A percentile compares a stretch with the other conserved stretches of the same genome.
These are phyloP conservation scores for Scaptomyza montana DNA, from an alignment of 1,140 invertebrate genomes.

Conservation along the genomic window DNA sequence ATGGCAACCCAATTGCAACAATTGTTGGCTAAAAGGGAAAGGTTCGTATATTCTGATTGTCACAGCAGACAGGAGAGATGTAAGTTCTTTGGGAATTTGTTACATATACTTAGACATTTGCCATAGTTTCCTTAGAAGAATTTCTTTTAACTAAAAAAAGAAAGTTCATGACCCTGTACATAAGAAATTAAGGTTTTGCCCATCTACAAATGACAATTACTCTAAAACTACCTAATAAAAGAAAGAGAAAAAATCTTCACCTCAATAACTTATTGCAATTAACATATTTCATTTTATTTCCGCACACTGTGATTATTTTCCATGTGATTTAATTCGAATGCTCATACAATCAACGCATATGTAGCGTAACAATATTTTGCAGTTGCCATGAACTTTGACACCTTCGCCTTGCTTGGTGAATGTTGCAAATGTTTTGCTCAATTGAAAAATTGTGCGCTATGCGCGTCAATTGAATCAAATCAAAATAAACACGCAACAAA, in stretches of 20 bases:
- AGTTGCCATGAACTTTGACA: slow-evolving; percentile 63
- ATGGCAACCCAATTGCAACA: background rate
- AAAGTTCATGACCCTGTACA: too few relatives aligned
- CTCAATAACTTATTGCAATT: background rate
- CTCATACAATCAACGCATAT: background rate
- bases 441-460: slow-evolving; percentile 71
- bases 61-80: too few relatives aligned
- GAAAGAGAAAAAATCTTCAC: too few relatives aligned
- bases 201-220: too few relatives aligned
- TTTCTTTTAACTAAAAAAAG: too few relatives aligned
- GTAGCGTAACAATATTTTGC: background rate
- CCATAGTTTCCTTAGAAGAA: too few relatives aligned
- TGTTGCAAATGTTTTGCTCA: slow-evolving; percentile 56
- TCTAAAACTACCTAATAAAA: background rate
- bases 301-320: background rate
- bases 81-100: too few relatives aligned
- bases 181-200: too few relatives aligned
- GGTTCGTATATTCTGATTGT: background rate
- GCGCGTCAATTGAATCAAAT: slow-evolving; percentile 73
- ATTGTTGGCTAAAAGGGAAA: slow-evolving; percentile 27
- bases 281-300: background rate
- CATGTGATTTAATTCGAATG: background rate
- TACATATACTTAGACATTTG: too few relatives aligned
- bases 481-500: slow-evolving; percentile 66
- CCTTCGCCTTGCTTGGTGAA: slow-evolving; percentile 36